Base-by-base conservation (phyloP, 2,888 invertebrate species). In the Melolontha melolontha region DNA sequence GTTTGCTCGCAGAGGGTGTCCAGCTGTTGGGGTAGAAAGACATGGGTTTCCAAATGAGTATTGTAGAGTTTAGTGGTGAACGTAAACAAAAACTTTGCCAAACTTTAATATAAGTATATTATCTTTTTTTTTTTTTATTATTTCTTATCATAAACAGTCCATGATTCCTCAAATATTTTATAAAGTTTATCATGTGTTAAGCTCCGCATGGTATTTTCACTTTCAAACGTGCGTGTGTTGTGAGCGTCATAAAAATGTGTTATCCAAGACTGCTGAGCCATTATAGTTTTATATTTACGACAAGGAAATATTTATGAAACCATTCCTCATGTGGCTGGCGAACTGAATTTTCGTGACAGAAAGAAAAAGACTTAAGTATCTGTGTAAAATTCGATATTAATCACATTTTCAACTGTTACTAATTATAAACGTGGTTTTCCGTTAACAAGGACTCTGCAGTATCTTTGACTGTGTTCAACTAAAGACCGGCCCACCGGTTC, bases 1-100 rank as follows among this genome's bases (percentile, higher is more conserved):
- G 74, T 70, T 72, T 71, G 68, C 69, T 70, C 71, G 42, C 54
- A 74, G 72, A 74, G 71, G 72, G 74, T 71, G 70, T 71, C 70
- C 63, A 68, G 67, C 72, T 65, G 70, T 70, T 70, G 71, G 72
- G 73, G 71, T 67, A 67, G 68, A 55, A 69, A 67, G 49, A 67
- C 65, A 71, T 40, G 41, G 34, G 12, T 6, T 12, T 12, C 22
- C 17, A 11, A 1, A 10, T n/a, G 17, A 64, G 34, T 51, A 12
- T 40, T 14, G 8, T 34, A 34, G 6, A 34, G 10, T 34, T 10
- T 34, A 34, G 34, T 34, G 1, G 34, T 34, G 34, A 17, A 54
- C 64, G 64, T 54, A 54, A 54, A 54, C 42, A 47, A 44, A 14
- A 63, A 50, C 34, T 34, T 10, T 34, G 34, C 6, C 34, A n/a